phyloP scores from a whole-genome alignment of 1,140 invertebrate genomes.

The Oreohelix idahoensis region DNA sequence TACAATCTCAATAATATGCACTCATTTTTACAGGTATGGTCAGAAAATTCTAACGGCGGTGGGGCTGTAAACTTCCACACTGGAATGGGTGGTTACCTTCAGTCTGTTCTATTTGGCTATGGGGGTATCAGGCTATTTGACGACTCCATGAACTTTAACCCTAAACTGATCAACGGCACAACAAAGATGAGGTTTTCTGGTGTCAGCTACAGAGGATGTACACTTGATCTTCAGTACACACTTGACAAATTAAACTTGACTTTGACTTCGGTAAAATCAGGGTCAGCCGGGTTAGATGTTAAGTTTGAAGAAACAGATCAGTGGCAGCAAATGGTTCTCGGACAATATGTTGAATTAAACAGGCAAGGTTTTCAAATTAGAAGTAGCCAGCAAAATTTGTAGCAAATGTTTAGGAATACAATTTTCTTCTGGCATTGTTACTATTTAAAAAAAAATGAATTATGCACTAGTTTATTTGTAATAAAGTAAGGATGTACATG shows the following conservation, averaged over 20 bases:
- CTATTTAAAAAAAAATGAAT: too few relatives aligned
- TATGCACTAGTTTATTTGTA: too few relatives aligned
- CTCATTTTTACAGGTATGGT: slow-evolving; percentile 71
- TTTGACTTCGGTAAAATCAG: background rate
- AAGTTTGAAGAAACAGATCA: slow-evolving; percentile 10
- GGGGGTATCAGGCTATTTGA: slow-evolving; percentile 69
- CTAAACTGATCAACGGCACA: slow-evolving; percentile 58
- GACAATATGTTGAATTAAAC: background rate
- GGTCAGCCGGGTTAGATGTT: background rate
- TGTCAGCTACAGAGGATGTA: slow-evolving; percentile 54
- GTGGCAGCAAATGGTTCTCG: slow-evolving; percentile 1
- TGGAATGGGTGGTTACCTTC: slow-evolving; percentile 75
- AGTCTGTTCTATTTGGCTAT: slow-evolving; percentile 74
- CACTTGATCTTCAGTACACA: slow-evolving; percentile 49
- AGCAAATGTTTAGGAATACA: too few relatives aligned
- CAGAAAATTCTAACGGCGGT: slow-evolving; percentile 69
- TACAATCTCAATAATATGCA: too few relatives aligned
- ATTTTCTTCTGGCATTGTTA: too few relatives aligned
- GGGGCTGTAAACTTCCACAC: slow-evolving; percentile 75
- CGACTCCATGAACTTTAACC: slow-evolving; percentile 65
- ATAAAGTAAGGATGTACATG: too few relatives aligned
- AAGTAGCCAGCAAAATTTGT: background rate
- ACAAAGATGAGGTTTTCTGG: slow-evolving; percentile 63
- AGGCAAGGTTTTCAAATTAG: slow-evolving; percentile 24
- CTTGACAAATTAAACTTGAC: slow-evolving; percentile 8